A percentile compares a stretch with the other conserved stretches of the same genome.
Conservation (phyloP, 2,797 vertebrate species). For the Silurus lanzhouensis region DNA sequence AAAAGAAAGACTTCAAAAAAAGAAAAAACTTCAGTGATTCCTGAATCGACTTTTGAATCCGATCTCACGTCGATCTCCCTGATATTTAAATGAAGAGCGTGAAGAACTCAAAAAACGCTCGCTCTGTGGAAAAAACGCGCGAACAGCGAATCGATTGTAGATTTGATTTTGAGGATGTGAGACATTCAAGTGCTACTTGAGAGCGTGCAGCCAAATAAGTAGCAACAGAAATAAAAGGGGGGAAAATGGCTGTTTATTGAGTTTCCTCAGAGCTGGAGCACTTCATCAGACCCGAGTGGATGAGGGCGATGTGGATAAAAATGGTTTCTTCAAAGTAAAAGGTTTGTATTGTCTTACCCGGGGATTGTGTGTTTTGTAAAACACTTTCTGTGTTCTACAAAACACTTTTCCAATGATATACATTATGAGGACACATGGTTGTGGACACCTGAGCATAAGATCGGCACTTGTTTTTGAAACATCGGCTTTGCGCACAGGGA, state of each 20-base stretch:
- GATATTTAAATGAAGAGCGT: neutral
- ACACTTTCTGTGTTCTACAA: too few relatives aligned
- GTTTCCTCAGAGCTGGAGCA: neutral
- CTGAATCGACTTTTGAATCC: too few relatives aligned
- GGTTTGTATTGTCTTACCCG: neutral
- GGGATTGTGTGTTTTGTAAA: too few relatives aligned
- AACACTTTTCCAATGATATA: neutral
- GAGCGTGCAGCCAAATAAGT: neutral
- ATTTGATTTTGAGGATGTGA: conserved; percentile 16
- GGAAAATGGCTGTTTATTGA: conserved; percentile 13
- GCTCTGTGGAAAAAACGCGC: neutral
- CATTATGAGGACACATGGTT: too few relatives aligned
- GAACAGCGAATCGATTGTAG: conserved; percentile 19
- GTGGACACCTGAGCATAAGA: too few relatives aligned
- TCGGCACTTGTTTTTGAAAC: too few relatives aligned
- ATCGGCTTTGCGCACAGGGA: too few relatives aligned
- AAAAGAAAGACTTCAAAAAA: too few relatives aligned
- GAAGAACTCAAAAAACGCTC: neutral
- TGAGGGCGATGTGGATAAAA: neutral
- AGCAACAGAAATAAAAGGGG: neutral
- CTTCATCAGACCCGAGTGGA: neutral
- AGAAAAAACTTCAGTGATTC: too few relatives aligned
- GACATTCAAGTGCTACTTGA: neutral
- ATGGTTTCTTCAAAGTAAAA: neutral
- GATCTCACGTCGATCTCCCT: neutral